phyloP scores from a whole-genome alignment of 2,797 vertebrate genomes.

The Trachops cirrhosus region DNA sequence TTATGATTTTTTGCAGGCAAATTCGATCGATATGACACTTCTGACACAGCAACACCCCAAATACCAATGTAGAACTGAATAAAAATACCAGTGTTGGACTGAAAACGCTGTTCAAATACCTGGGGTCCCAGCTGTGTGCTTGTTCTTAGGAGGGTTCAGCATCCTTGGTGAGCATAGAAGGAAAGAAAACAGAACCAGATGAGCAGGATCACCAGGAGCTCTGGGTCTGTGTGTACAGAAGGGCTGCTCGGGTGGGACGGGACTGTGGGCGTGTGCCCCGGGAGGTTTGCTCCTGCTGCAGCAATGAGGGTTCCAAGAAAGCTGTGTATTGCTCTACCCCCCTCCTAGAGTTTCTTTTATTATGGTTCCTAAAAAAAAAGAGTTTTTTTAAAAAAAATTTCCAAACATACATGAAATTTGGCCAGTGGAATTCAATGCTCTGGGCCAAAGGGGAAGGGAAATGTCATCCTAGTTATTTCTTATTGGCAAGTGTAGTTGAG shows the following conservation, averaged over 20 bases:
- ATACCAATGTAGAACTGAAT: background rate
- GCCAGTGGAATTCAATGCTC: background rate
- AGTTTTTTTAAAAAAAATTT: background rate
- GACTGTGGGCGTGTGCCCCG: background rate
- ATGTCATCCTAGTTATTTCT: background rate
- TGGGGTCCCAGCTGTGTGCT: background rate
- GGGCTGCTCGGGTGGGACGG: background rate
- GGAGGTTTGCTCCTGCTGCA: background rate
- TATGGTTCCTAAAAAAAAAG: conserved; percentile 14
- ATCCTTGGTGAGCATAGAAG: background rate
- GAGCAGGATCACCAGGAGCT: background rate
- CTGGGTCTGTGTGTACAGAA: background rate
- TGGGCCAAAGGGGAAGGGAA: background rate
- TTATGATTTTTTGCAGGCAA: conserved; percentile 19
- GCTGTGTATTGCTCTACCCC: background rate
- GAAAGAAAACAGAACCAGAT: background rate
- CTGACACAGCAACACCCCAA: background rate
- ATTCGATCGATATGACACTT: background rate
- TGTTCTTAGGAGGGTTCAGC: background rate
- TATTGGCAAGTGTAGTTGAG: background rate
- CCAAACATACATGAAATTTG: background rate
- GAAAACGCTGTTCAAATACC: background rate
- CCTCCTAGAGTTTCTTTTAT: background rate
- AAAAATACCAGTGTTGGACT: background rate
- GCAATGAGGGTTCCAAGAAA: conserved; percentile 4